Base-by-base conservation (phyloP, 2,113 vertebrate species). In the Monopterus albus region DNA sequence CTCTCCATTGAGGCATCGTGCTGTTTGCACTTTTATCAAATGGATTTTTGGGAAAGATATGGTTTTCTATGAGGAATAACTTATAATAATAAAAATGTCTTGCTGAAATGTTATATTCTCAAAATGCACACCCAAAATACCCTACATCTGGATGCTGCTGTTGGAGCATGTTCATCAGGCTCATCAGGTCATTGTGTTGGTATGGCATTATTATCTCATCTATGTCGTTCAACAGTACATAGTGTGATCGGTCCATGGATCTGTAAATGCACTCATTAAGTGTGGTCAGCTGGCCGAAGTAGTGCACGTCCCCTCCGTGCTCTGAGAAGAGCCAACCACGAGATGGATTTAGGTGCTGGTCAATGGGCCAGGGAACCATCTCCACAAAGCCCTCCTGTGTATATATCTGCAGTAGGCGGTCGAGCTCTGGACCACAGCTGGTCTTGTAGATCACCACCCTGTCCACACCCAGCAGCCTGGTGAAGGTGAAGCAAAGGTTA, bases 171-270 rank as follows among this genome's bases (percentile, higher is more conserved):
- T 0, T 52, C 91, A 94, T 92, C 69, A 92, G 78, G 26, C 85
- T 47, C 50, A 70, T 83, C 55, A 94, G 88, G 62, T 84, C 18
- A 0, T 55, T 3, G 53, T 93, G 80, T 21, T 91, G 38, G 77
- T 91, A 88, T 1, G 92, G 93, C 83, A 93, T 84, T 36, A 94
- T 90, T 47, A 94, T 93, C 86, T 94, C 93, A 78, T 94, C 93
- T 3, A 91, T 88, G 72, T 95, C 93, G 47, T 92, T 92, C 45
- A 95, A 69, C 58, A 94, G 74, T 42, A 93, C 61, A 6, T 90
- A 93, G 71, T 64, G 87, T 1, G 90, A 91, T 17, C 53, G 53
- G 25, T 87, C 87, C 91, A 92, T 93, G 50, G 87, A 72, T 57
- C 91, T 88, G 67, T 94, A 92, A 38, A 91, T 68, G 33, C 91